Base-by-base conservation (phyloP, 2,888 invertebrate genomes). In the Brachyptera risi region DNA sequence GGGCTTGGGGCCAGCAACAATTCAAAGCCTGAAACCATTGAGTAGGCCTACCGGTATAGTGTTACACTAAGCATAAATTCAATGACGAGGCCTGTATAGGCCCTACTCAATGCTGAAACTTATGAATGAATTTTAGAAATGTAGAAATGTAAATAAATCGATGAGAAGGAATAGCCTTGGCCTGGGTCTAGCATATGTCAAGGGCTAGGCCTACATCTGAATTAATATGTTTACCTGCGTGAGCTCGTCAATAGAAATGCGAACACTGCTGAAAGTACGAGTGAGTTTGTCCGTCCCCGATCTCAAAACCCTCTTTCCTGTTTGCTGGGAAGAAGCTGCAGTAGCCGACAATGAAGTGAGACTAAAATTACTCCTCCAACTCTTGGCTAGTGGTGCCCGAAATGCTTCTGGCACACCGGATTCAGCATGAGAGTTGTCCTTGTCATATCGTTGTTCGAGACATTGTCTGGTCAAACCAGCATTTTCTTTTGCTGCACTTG, bases 281-380 rank as follows among this genome's bases (percentile, higher is more conserved):
- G 84, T 80, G 63, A 87, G 79, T 72, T 83, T 85, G 65, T 86
- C 86, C 11, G 85, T 85, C 27, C 87, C 83, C 50, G 80, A 83
- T 68, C 85, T 80, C 51, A 87, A 73, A 44, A 80, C 31, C 3
- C 31, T 7, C 21, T 37, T 35, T 31, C 54, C 54, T 3, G 54
- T 54, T 15, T 81, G 81, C 65, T 84, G 79, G 7, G 86, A 84
- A 70, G n/a, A n/a, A n/a, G n/a, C n/a, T n/a, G n/a, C n/a, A 83
- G 85, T 35, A 81, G 74, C 76, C 73, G 68, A 79, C 66, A 67
- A 47, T 15, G 58, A 51, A 11, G 61, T 54, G n/a, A 63, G 24
- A 23, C 44, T 58, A 24, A 63, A 58, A 31, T 58, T 56, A 9
- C 44, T 40, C 58, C 27, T 60, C 58, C 23, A 38, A 13, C 11